Evolutionary conservation across 2,113 vertebrate genomes (phyloP).

Genomic region (Pelecanus crispus): DNA sequence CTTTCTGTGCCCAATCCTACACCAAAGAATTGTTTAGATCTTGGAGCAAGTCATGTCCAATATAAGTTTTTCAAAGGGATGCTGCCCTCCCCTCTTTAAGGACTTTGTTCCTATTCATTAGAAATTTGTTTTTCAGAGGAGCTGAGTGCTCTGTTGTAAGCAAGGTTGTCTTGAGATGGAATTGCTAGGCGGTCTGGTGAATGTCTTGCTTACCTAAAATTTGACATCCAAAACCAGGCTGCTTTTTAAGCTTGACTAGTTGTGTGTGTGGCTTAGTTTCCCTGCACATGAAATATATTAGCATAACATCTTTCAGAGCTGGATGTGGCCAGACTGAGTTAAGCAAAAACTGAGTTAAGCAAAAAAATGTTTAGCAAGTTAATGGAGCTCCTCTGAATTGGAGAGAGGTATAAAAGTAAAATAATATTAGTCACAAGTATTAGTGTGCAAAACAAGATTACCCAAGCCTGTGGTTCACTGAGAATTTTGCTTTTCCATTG

Average conservation of each 20-base stretch:
- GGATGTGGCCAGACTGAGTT: background rate
- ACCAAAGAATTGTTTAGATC: background rate
- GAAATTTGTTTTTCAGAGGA: background rate
- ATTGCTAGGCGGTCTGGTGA: background rate
- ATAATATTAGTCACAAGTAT: background rate
- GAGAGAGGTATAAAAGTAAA: background rate
- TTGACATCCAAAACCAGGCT: background rate
- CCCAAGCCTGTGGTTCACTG: background rate
- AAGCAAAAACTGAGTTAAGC: background rate
- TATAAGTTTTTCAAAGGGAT: background rate
- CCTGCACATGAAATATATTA: background rate
- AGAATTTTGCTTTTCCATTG: background rate
- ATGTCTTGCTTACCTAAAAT: background rate
- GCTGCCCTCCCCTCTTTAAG: background rate
- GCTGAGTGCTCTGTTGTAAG: background rate
- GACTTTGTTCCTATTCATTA: background rate
- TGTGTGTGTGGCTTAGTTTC: background rate
- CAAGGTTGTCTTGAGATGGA: background rate
- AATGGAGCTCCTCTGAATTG: background rate
- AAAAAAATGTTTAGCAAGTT: background rate
- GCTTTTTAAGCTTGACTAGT: background rate
- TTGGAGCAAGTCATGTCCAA: background rate
- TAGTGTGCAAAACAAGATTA: background rate
- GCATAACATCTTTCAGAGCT: background rate
- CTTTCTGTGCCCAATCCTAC: background rate